These are phyloP conservation scores for Luffia ferchaultella DNA, from an alignment of 2,888 invertebrate species.

Conservation along the genomic window DNA sequence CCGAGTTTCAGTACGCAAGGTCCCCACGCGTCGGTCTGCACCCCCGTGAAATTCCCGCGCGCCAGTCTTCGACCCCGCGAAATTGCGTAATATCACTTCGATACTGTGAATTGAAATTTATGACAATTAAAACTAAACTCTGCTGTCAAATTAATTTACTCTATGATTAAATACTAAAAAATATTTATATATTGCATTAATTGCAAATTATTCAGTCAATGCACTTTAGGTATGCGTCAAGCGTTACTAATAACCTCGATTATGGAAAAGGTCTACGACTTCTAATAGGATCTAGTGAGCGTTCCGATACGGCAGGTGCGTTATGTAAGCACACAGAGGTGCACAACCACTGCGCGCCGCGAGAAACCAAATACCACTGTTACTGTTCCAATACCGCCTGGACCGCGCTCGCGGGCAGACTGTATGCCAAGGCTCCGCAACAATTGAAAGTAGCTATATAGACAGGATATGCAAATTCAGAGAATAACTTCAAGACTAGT, in stretches of 20 bases:
- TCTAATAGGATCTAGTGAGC: slow-evolving; percentile 57
- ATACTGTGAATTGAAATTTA: no score
- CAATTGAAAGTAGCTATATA: slow-evolving; percentile 49
- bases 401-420: slow-evolving; percentile 20
- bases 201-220: not conserved
- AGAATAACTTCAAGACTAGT: no score
- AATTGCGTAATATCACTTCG: no score
- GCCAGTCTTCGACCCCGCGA: no score
- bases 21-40: no score
- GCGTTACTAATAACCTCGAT: slow-evolving; percentile 22
- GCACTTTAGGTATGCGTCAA: not conserved
- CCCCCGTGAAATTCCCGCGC: no score
- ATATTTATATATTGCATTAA: not conserved
- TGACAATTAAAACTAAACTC: no score
- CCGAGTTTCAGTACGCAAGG: no score
- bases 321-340: slow-evolving; percentile 48
- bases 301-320: slow-evolving; percentile 63
- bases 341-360: slow-evolving; percentile 31
- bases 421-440: slow-evolving; percentile 48
- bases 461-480: no score
- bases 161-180: no score
- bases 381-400: slow-evolving; percentile 11
- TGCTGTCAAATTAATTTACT: no score
- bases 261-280: slow-evolving; percentile 58
- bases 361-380: slow-evolving; percentile 45